phyloP scores from a whole-genome alignment of 2,113 vertebrate genomes.

The Macquaria australasica region DNA sequence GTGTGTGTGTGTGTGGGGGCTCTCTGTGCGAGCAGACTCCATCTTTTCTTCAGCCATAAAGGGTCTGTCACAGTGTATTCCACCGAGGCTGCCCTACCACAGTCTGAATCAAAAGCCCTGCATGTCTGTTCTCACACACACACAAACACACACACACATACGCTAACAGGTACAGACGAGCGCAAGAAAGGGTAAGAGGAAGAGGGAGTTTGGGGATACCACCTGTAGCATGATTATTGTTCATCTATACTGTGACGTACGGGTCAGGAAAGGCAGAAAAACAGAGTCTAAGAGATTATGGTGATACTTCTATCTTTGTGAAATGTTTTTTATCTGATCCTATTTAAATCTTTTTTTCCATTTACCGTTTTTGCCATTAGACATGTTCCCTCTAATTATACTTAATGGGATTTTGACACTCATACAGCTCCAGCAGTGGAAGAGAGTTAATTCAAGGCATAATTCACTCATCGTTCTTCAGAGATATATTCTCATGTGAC shows the following conservation, averaged over 20 bases:
- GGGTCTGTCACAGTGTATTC: conserved; percentile 32
- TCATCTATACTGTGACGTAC: neutral
- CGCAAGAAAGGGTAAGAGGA: neutral
- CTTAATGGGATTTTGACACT: conserved; percentile 12
- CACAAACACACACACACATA: conserved; percentile 7
- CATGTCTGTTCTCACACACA: conserved; percentile 8
- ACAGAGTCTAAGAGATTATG: neutral
- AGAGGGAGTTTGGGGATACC: neutral
- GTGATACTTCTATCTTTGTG: neutral
- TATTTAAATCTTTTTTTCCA: neutral
- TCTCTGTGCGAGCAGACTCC: conserved; percentile 3
- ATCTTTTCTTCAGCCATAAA: conserved; percentile 54
- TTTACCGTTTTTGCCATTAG: neutral
- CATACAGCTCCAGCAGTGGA: neutral
- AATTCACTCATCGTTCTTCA: neutral
- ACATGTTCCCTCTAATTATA: conserved; percentile 5
- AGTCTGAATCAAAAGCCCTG: conserved; percentile 29
- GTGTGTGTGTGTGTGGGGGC: no score
- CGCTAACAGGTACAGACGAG: neutral
- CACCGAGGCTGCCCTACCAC: conserved; percentile 32
- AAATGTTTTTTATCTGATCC: neutral
- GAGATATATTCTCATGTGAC: conserved; percentile 6
- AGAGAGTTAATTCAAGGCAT: conserved; percentile 17
- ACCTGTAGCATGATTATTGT: neutral
- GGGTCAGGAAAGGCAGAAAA: neutral